phyloP scores from a whole-genome alignment of 2,888 invertebrate genomes.

The Nomada ruficornis region DNA sequence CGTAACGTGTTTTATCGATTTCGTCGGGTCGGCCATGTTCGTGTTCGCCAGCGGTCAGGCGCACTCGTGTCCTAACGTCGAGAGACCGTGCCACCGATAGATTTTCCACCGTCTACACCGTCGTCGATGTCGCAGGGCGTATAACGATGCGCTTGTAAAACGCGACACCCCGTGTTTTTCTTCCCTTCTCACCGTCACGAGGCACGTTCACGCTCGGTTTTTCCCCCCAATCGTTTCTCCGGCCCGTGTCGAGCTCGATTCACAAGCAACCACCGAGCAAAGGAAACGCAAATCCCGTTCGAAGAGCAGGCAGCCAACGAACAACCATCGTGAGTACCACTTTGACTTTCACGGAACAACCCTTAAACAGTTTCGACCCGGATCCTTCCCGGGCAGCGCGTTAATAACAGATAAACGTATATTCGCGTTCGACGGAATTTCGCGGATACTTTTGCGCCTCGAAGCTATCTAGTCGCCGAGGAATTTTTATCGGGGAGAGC shows the following conservation, averaged over 20 bases:
- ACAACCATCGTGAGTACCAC: slow-evolving; percentile 61
- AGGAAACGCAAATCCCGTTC: slow-evolving; percentile 31
- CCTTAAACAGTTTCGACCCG: neutral
- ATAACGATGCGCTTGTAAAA: slow-evolving; percentile 67
- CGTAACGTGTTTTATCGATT: slow-evolving; percentile 82
- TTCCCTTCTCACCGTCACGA: slow-evolving; percentile 14
- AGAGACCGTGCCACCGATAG: slow-evolving; percentile 76
- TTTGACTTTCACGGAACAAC: neutral
- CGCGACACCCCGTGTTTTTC: slow-evolving; percentile 42
- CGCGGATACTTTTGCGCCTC: no score
- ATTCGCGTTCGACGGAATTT: no score
- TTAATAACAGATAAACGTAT: no score
- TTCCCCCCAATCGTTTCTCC: slow-evolving; percentile 15
- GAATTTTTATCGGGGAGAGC: slow-evolving; percentile 22
- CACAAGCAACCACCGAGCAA: slow-evolving; percentile 17
- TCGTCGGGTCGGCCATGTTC: slow-evolving; percentile 77
- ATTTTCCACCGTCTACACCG: slow-evolving; percentile 76
- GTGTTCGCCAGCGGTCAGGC: slow-evolving; percentile 75
- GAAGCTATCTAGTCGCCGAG: neutral
- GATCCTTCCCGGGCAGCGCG: no score
- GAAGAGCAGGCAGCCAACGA: slow-evolving; percentile 42
- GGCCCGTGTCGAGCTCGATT: slow-evolving; percentile 13
- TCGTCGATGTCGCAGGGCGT: slow-evolving; percentile 70
- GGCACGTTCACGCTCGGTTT: neutral
- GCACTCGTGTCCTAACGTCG: slow-evolving; percentile 74